Base-by-base conservation (phyloP, 2,797 vertebrate species). In the Poeciliopsis presidionis region DNA sequence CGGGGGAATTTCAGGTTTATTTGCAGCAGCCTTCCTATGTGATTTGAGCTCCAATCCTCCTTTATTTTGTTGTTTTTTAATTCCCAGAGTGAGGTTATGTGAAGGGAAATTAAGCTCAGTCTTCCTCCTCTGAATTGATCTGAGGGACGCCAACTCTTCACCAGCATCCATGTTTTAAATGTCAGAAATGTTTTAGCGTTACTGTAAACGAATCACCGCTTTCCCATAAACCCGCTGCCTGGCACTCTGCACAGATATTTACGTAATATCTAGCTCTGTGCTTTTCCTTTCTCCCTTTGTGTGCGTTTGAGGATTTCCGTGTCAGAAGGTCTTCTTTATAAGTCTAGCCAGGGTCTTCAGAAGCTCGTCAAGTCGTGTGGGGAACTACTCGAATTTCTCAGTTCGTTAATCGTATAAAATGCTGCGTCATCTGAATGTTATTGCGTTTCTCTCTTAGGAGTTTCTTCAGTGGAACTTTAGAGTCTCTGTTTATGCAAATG, bases 401-500 rank as follows among this genome's bases (percentile, higher is more conserved):
- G 80, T 86, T 79, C 28, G 20, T 73, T 63, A 36, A 63, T 74
- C 36, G 79, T 87, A 46, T 72, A 13, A 75, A 83, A 81, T 59
- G 71, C 77, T 70, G 78, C 82, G 49, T 81, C 74, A 74, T 39
- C 71, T 89, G 55, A 55, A 70, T 72, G 74, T 82, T 39, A 25
- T 51, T 25, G 16, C 49, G 45, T 79, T 55, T 63, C 22, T 75
- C 33, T 74, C 33, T 74, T 72, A 33, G 39, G 53, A 13, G 43
- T 79, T 47, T 76, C 69, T 45, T 75, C 6, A 57, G 70, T 76
- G 36, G 20, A 70, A 73, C 22, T 79, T 55, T 22, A 53, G 76
- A 74, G 13, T 46, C 72, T 39, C 14, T 72, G 43, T 74, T 82
- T 90, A 90, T 93, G 83, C 80, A 89, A 91, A 83, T 86, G 67